phyloP scores from a whole-genome alignment of 2,888 invertebrate species.

The Leucozona laternaria region DNA sequence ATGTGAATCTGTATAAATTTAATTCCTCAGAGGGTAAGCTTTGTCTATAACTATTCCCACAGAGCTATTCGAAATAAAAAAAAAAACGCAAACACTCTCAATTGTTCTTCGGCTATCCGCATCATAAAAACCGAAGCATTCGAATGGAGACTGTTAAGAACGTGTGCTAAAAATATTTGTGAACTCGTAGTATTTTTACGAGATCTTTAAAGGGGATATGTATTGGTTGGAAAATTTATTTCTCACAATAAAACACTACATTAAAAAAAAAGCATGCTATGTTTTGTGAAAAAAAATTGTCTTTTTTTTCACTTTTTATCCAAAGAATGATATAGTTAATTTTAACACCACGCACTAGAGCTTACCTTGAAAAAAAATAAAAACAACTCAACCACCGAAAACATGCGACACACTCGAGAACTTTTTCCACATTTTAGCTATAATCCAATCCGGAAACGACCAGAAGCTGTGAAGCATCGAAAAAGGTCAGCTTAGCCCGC shows the following conservation, averaged over 20 bases:
- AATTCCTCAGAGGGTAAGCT: constrained; percentile 24
- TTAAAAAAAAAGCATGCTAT: neutral
- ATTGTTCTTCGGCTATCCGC: constrained; percentile 53
- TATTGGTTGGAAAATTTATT: neutral
- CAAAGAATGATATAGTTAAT: neutral
- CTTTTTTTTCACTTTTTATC: neutral
- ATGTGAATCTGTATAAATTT: constrained; percentile 28
- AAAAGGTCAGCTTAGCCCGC: constrained; percentile 50
- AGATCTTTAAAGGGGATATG: neutral
- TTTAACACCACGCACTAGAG: neutral
- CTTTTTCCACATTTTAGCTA: neutral
- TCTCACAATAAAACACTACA: neutral
- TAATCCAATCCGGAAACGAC: constrained; percentile 56
- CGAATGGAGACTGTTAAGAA: constrained; percentile 41
- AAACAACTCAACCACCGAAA: neutral
- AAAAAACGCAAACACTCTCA: constrained; percentile 33
- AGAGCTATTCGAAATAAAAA: constrained; percentile 16
- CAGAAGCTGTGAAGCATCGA: constrained; percentile 42
- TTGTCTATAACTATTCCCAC: constrained; percentile 22
- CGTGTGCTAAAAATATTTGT: constrained; percentile 19
- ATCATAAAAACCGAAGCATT: constrained; percentile 30
- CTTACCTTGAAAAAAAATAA: neutral
- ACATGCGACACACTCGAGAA: neutral
- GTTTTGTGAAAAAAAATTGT: neutral
- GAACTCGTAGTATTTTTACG: neutral